Evolutionary conservation across 2,888 invertebrate genomes (phyloP), one percentile per base, ranked within the genome.

Genomic region (Ceramica pisi): DNA sequence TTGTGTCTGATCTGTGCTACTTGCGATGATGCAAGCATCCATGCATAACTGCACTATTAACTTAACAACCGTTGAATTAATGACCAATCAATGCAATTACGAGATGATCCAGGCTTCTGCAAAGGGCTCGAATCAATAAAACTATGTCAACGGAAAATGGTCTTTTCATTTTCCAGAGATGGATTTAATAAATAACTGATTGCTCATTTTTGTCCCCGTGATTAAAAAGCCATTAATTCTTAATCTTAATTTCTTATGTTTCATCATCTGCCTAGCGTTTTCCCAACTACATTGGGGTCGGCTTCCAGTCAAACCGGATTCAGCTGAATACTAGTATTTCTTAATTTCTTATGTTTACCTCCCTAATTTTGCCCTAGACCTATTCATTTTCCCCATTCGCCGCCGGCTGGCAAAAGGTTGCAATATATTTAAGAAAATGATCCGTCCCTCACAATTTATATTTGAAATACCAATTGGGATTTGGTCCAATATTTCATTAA

Each of bases 401-500:
- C 26, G 26, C 21, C 38, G 1, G 9, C 41, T 35, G 26, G 35
- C 44, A 21, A 66, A 50, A 71, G 35, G 12, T 71, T 35, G n/a
- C 56, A 35, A 53, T 48, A 56, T 35, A 23, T 23, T 53, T 10
- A 26, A 61, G 46, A 62, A 69, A 69, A 38, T 38, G 14, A 35
- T 38, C 35, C 31, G 35, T 38, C 44, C n/a, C 44, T 72, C 16
- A 26, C 5, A 26, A 63, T 51, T 65, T 64, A 64, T 64, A 65
- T 57, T 46, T 14, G 46, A 59, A 35, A 57, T 66, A 48, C 59
- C 41, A 14, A 61, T 68, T 73, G 38, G 21, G 19, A 61, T 74
- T 67, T 46, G 21, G 41, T 67, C 26, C 48, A 74, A 56, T 55
- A 67, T 74, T 74, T 50, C 21, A 44, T 69, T 48, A 51, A 21